Evolutionary conservation across 2,888 invertebrate genomes (phyloP).

Genomic region (Eristalis pertinax): DNA sequence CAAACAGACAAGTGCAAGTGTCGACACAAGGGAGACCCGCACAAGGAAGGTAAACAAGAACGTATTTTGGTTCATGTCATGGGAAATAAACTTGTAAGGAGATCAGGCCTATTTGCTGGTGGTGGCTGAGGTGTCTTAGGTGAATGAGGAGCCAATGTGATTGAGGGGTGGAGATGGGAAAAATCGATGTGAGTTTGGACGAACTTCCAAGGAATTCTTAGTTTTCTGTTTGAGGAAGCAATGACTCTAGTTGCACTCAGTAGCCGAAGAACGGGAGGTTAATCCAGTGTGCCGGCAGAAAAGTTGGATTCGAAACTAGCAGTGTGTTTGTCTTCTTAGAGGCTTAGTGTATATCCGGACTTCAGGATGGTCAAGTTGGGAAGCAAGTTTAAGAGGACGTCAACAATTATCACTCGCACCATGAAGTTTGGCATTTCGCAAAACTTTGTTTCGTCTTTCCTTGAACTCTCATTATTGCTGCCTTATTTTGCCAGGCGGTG

Average conservation of each 20-base stretch:
- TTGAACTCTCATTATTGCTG: background rate
- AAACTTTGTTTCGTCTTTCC: background rate
- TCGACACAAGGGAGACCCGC: slow-evolving; percentile 43
- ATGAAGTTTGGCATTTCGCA: background rate
- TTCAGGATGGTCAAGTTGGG: background rate
- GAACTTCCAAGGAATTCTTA: slow-evolving; percentile 32
- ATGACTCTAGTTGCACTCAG: background rate
- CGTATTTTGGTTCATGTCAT: slow-evolving; percentile 57
- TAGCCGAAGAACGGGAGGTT: background rate
- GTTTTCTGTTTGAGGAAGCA: slow-evolving; percentile 23
- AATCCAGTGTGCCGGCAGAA: slow-evolving; percentile 1
- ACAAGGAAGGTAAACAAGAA: slow-evolving; percentile 52
- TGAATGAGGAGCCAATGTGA: too few relatives aligned
- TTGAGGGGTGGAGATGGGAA: slow-evolving; percentile 5
- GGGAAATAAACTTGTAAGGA: slow-evolving; percentile 56
- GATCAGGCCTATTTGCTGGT: slow-evolving; percentile 50
- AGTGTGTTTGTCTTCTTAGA: background rate
- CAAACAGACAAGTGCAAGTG: slow-evolving; percentile 55
- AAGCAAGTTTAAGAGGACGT: background rate
- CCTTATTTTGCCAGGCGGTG: background rate
- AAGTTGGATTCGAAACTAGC: slow-evolving; percentile 17
- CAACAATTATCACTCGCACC: background rate
- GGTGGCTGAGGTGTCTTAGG: background rate
- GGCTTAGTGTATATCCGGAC: background rate
- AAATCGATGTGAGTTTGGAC: slow-evolving; percentile 21